Evolutionary conservation across 1,140 invertebrate species (phyloP).

Genomic region (Mylabris phalerata): DNA sequence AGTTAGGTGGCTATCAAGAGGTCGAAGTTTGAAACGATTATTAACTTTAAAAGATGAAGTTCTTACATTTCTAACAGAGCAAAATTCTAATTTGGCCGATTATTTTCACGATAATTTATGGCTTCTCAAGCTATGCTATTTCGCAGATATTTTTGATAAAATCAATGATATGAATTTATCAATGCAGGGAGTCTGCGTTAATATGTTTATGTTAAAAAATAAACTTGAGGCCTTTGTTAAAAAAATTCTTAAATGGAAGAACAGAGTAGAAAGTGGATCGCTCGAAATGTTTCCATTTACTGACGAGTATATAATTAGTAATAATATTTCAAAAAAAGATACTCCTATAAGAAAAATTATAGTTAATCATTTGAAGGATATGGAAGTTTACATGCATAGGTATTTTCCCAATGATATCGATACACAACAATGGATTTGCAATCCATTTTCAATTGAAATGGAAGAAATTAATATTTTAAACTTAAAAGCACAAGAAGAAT

Average conservation of each 20-base stretch:
- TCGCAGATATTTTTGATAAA: conserved; percentile 23
- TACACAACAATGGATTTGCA: not conserved
- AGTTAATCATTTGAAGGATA: no score
- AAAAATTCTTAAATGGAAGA: no score
- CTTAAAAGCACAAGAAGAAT: not conserved
- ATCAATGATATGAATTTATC: conserved; percentile 21
- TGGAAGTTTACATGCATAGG: no score
- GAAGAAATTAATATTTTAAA: not conserved
- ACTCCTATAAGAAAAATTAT: no score
- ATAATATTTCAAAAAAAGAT: not conserved
- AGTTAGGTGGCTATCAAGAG: conserved; percentile 21
- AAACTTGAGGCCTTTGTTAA: no score
- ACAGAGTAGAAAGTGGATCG: no score
- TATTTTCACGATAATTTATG: conserved; percentile 22
- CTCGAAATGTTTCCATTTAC: no score
- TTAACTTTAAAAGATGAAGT: conserved; percentile 20
- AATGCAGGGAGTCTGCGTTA: conserved; percentile 8
- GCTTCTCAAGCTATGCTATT: conserved; percentile 23
- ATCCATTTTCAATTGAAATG: not conserved
- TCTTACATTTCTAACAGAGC: conserved; percentile 22
- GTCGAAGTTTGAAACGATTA: conserved; percentile 16
- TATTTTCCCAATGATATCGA: no score
- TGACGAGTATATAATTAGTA: no score
- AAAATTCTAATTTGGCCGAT: conserved; percentile 20
- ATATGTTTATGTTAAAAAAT: no score